Conservation (phyloP, 2,113 vertebrate species). For the Hypocryptadius cinnamomeus region DNA sequence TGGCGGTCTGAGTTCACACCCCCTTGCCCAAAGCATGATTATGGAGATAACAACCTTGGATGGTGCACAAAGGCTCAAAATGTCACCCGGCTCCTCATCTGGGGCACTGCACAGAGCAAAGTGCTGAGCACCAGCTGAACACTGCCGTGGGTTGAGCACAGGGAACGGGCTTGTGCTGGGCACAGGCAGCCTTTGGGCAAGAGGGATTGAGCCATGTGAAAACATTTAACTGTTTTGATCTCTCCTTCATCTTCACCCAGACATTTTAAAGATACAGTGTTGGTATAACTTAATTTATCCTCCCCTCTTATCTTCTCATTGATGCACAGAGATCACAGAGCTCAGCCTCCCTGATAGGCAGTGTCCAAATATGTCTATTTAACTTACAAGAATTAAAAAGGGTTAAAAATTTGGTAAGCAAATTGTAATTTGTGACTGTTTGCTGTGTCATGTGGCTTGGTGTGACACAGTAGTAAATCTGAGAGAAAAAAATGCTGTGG, state of each 20-base stretch:
- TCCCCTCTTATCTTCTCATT: not conserved
- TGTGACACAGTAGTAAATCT: not conserved
- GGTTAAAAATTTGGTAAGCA: not conserved
- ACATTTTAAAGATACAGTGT: not conserved
- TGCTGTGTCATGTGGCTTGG: not conserved
- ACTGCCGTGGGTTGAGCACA: accelerated
- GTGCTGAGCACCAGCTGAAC: not conserved
- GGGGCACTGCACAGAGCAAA: accelerated
- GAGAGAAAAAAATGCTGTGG: not conserved
- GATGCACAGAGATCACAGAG: not conserved
- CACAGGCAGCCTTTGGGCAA: accelerated
- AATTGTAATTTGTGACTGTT: not conserved
- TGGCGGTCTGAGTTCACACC: not conserved
- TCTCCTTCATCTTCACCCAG: not conserved
- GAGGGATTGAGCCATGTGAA: accelerated
- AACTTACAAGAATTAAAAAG: not conserved
- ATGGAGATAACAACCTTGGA: not conserved
- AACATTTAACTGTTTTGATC: not conserved
- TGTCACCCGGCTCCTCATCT: not conserved
- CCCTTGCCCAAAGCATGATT: not conserved
- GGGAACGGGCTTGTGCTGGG: not conserved
- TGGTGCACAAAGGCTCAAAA: not conserved
- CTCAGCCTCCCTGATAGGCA: not conserved
- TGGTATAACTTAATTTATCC: not conserved
- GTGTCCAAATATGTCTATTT: not conserved